phyloP scores from a whole-genome alignment of 2,888 invertebrate species.

The Drosophila peninsularis region DNA sequence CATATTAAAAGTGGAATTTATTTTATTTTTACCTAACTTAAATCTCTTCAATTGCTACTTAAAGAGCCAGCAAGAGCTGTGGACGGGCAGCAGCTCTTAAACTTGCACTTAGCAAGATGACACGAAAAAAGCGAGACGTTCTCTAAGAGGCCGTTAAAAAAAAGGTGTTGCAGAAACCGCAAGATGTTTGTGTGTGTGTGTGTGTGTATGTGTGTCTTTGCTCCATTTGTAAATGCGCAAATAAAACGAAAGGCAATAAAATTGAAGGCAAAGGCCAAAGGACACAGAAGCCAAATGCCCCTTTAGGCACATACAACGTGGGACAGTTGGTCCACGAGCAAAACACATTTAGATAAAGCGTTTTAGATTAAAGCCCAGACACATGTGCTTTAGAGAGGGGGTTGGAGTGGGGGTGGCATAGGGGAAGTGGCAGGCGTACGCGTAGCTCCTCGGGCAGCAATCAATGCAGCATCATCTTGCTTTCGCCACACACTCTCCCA shows the following conservation, averaged over 20 bases:
- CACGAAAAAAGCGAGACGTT: constrained; percentile 33
- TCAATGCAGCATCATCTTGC: constrained; percentile 77
- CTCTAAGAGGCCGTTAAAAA: constrained; percentile 36
- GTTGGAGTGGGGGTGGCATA: not conserved
- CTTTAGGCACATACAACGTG: constrained; percentile 22
- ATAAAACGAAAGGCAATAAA: constrained; percentile 77
- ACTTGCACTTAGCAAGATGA: constrained; percentile 69
- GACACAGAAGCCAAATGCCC: constrained; percentile 10
- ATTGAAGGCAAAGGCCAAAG: constrained; percentile 32
- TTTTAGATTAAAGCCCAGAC: constrained; percentile 70
- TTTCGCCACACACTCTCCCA: not conserved
- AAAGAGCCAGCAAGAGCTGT: not conserved
- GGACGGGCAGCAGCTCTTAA: constrained; percentile 27
- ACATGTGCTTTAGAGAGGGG: constrained; percentile 20
- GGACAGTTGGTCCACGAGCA: constrained; percentile 41
- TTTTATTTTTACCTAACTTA: constrained; percentile 9
- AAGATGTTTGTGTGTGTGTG: constrained; percentile 28
- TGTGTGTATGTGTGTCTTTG: constrained; percentile 29
- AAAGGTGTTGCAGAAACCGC: constrained; percentile 65
- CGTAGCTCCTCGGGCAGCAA: constrained; percentile 53
- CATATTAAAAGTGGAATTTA: constrained; percentile 2
- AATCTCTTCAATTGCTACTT: constrained; percentile 25
- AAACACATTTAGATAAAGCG: constrained; percentile 76
- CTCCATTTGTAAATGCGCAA: constrained; percentile 77
- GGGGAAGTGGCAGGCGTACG: not conserved